Evolutionary conservation across 2,113 vertebrate species (phyloP).

Genomic region (Anseranas semipalmata): DNA sequence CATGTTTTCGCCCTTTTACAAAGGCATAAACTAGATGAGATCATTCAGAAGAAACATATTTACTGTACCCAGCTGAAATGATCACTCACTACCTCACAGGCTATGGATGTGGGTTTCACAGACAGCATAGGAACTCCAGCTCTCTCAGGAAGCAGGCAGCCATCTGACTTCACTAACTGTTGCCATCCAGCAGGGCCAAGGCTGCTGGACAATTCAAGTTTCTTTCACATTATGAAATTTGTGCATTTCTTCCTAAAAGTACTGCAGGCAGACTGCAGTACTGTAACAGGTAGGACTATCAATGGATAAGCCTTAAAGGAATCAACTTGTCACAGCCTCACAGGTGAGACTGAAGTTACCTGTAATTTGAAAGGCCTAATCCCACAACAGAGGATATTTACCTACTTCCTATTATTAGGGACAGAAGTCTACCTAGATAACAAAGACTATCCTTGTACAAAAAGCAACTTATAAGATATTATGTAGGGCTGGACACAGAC

Average conservation of each 20-base stretch:
- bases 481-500: neutral
- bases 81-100: accelerated
- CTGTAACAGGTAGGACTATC: neutral
- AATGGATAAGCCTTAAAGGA: neutral
- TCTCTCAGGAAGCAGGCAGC: neutral
- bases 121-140: neutral
- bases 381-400: neutral
- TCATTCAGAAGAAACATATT: neutral
- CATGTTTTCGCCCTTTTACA: neutral
- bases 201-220: neutral
- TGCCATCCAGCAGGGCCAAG: neutral
- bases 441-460: neutral
- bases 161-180: neutral
- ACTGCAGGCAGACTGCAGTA: neutral
- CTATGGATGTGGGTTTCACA: neutral
- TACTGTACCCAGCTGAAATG: accelerated
- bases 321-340: neutral
- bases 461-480: neutral
- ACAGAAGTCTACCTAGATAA: neutral
- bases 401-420: neutral
- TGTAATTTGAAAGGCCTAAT: neutral
- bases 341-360: neutral
- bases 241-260: neutral
- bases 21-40: neutral
- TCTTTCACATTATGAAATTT: neutral